These are phyloP conservation scores for Noctua janthe DNA, from an alignment of 2,888 invertebrate genomes.

Conservation along the genomic window DNA sequence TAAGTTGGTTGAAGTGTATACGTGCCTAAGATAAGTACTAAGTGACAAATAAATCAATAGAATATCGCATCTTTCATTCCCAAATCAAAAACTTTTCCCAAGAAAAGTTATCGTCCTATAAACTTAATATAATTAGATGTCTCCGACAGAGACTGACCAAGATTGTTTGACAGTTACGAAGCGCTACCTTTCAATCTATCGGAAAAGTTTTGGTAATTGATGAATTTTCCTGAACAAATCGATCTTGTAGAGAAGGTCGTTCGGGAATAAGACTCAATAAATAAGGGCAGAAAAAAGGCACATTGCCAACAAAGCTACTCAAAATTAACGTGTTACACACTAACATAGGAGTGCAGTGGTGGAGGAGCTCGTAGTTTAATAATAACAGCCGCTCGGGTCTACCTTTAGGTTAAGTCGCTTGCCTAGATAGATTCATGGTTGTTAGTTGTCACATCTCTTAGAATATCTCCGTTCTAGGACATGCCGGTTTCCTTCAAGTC, in stretches of 20 bases:
- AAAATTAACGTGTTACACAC: background rate
- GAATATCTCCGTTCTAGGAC: too few species aligned
- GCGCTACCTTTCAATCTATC: background rate
- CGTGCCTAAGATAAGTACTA: background rate
- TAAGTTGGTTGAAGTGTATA: background rate
- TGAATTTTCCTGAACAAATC: background rate
- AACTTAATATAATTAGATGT: background rate
- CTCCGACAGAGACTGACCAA: background rate
- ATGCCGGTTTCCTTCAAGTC: too few species aligned
- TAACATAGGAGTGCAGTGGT: too few species aligned
- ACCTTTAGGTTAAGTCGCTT: too few species aligned
- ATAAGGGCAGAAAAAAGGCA: background rate
- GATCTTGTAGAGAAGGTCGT: background rate
- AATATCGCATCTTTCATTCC: background rate
- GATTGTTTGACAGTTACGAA: slow-evolving; percentile 9
- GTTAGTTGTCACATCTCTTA: too few species aligned
- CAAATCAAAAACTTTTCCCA: slow-evolving; percentile 3
- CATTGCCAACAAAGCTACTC: background rate
- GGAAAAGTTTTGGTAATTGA: slow-evolving; percentile 13
- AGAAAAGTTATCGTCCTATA: background rate
- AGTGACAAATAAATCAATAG: background rate
- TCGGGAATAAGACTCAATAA: background rate
- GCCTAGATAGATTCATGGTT: too few species aligned
- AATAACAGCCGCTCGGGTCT: too few species aligned
- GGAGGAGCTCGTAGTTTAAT: too few species aligned